These are phyloP conservation scores for Amphiprion ocellaris DNA, from an alignment of 2,113 vertebrate genomes.

Conservation along the genomic window DNA sequence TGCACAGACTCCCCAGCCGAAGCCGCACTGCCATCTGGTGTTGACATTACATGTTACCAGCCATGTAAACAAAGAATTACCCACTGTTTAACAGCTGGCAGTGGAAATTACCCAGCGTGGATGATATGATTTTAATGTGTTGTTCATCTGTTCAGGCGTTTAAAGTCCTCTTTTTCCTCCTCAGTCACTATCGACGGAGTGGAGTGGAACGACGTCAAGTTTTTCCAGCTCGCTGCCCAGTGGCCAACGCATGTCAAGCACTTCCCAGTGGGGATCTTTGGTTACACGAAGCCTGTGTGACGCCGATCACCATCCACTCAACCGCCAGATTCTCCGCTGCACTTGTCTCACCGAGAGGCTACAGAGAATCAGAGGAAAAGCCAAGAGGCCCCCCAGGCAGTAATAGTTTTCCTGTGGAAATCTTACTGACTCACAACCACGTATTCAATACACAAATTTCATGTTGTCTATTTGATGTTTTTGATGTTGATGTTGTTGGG, in stretches of 20 bases:
- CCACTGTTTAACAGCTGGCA: background rate
- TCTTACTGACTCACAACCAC: conserved; percentile 68
- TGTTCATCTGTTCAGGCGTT: background rate
- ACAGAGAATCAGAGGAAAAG: conserved; percentile 50
- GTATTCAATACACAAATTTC: conserved; percentile 68
- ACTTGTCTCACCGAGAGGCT: conserved; percentile 62
- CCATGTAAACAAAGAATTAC: background rate
- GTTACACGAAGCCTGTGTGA: conserved; percentile 88
- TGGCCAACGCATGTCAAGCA: conserved; percentile 93
- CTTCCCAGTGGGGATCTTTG: conserved; percentile 91
- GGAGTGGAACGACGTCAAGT: conserved; percentile 94
- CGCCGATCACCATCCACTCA: conserved; percentile 13
- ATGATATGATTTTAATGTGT: background rate
- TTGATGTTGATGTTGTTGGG: conserved; percentile 76
- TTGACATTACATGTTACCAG: background rate
- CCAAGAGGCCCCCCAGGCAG: conserved; percentile 45
- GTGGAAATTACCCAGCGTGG: background rate
- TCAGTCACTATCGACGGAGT: conserved; percentile 91
- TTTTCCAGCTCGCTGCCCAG: conserved; percentile 93
- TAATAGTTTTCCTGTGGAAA: conserved; percentile 86
- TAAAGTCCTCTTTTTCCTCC: background rate
- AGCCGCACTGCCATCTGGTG: conserved; percentile 67
- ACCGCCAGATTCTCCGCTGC: conserved; percentile 65
- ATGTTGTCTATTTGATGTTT: conserved; percentile 75
- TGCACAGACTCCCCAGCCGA: background rate